Evolutionary conservation across 2,797 vertebrate species (phyloP).

Genomic region (Enteromius argenteus): DNA sequence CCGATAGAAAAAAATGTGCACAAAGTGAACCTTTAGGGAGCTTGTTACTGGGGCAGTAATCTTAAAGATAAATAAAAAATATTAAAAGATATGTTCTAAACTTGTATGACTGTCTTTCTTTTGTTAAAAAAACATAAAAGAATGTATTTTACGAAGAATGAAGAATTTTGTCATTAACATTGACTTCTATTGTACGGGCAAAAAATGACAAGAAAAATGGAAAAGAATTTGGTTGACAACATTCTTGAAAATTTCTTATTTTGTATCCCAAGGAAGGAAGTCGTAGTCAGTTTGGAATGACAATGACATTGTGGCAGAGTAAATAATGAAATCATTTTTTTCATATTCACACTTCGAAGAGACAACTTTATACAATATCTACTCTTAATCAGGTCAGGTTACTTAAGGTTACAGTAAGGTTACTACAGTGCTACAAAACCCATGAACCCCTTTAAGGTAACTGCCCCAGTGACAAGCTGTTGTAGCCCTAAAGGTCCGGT

Average conservation of each 20-base stretch:
- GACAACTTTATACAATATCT: not conserved
- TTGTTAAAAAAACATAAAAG: not conserved
- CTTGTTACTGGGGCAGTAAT: not conserved
- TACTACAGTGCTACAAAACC: not conserved
- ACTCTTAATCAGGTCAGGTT: not conserved
- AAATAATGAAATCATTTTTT: not conserved
- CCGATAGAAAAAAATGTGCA: not conserved
- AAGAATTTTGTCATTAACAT: not conserved
- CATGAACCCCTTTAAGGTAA: not conserved
- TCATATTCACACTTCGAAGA: not conserved
- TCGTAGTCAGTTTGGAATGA: not conserved
- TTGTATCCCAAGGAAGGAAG: not conserved
- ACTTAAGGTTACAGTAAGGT: not conserved
- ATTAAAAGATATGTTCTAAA: not conserved
- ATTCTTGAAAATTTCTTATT: not conserved
- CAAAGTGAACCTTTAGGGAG: not conserved
- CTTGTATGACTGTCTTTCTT: not conserved
- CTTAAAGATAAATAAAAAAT: not conserved
- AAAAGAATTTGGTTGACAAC: not conserved
- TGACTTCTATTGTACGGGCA: not conserved
- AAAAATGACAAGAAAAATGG: not conserved
- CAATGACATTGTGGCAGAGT: not conserved
- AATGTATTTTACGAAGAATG: not conserved
- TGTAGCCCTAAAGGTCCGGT: not conserved
- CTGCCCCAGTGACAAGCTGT: not conserved